phyloP scores from a whole-genome alignment of 2,888 invertebrate species.

The Polyommatus iphigenia region DNA sequence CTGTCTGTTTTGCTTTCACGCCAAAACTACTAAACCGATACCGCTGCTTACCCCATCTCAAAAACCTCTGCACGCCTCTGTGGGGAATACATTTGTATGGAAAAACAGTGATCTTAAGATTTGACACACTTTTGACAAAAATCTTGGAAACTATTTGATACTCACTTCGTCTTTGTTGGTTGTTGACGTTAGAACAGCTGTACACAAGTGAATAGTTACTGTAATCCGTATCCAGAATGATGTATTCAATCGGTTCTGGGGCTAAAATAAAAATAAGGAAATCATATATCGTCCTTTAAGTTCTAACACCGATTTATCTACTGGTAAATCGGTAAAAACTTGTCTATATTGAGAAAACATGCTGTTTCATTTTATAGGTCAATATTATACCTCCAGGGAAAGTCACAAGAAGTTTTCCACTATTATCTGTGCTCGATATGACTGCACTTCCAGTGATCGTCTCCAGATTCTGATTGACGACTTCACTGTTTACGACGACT shows the following conservation, averaged over 20 bases:
- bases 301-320: background rate
- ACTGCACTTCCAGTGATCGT: constrained; percentile 51
- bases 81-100: too few species aligned
- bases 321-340: background rate
- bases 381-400: constrained; percentile 35
- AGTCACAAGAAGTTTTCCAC: constrained; percentile 80
- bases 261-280: constrained; percentile 30
- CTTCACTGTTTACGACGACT: constrained; percentile 54
- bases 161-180: constrained; percentile 47
- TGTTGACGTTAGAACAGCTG: constrained; percentile 73
- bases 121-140: background rate
- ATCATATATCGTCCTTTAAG: background rate
- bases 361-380: background rate
- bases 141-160: background rate
- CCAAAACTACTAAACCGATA: too few species aligned
- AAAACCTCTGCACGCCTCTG: too few species aligned
- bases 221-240: constrained; percentile 78
- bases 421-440: constrained; percentile 75
- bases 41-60: too few species aligned
- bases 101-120: too few species aligned
- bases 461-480: constrained; percentile 48
- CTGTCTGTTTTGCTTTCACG: too few species aligned
- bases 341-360: background rate
- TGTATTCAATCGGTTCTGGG: constrained; percentile 43
- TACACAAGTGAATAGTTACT: constrained; percentile 81